These are phyloP conservation scores for Drosophila azteca DNA, from an alignment of 1,140 invertebrate genomes.

Conservation along the genomic window DNA sequence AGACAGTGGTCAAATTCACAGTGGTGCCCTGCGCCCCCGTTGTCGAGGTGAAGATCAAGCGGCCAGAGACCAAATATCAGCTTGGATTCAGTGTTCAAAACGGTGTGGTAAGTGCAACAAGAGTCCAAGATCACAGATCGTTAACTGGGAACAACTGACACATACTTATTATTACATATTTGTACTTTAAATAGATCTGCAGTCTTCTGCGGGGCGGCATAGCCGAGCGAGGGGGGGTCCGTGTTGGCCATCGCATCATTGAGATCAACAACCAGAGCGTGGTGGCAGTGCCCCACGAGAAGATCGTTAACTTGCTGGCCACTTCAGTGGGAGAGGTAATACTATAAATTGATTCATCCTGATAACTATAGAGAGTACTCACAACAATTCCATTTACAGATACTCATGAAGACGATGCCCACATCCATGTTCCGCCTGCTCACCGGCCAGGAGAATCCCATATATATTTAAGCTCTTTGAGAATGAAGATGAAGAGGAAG, in stretches of 20 bases:
- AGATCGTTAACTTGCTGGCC: conserved; percentile 98
- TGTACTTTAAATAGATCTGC: conserved; percentile 90
- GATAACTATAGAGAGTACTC: too few species aligned
- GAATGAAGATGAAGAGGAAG: too few species aligned
- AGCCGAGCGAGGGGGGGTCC: conserved; percentile 98
- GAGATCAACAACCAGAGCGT: conserved; percentile 99
- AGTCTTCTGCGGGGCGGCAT: conserved; percentile 98
- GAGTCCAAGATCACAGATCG: neutral
- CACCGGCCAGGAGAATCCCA: conserved; percentile 99
- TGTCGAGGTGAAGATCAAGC: conserved; percentile 99
- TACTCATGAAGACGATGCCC: conserved; percentile 99
- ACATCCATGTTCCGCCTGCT: conserved; percentile 99
- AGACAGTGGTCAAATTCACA: conserved; percentile 98
- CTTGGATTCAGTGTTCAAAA: conserved; percentile 99
- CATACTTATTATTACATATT: neutral
- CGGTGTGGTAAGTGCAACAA: conserved; percentile 93
- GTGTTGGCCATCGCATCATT: conserved; percentile 99
- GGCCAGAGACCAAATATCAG: conserved; percentile 99
- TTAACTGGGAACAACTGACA: too few species aligned
- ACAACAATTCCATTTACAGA: conserved; percentile 87
- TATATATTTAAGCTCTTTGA: conserved; percentile 92
- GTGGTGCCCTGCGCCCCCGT: conserved; percentile 99
- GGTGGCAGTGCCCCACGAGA: conserved; percentile 99
- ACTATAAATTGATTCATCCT: too few species aligned
- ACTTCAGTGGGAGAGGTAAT: conserved; percentile 96